Conservation (phyloP, 2,888 invertebrate species). For the Campoplex nolae region DNA sequence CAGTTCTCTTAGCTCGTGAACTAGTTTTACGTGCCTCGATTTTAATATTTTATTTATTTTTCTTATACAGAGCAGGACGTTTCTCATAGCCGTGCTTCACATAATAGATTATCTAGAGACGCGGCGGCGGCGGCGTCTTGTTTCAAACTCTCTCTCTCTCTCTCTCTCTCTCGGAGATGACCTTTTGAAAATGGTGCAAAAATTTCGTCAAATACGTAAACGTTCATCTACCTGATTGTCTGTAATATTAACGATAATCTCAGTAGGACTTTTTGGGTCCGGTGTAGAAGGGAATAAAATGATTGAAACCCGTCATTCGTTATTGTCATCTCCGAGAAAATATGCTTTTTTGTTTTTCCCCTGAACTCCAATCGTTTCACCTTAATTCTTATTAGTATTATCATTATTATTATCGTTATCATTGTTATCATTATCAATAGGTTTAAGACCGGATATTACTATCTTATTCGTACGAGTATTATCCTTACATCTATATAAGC, state of each 20-base stretch:
- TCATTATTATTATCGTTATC: background rate
- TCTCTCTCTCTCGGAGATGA: slow-evolving; percentile 9
- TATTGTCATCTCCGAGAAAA: slow-evolving; percentile 55
- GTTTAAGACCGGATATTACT: slow-evolving; percentile 42
- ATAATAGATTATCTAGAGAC: background rate
- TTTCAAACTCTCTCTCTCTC: background rate
- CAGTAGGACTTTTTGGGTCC: slow-evolving; percentile 1
- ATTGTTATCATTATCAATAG: slow-evolving; percentile 7
- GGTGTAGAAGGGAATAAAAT: slow-evolving; percentile 31
- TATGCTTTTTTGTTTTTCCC: background rate
- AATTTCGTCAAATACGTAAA: slow-evolving; percentile 18
- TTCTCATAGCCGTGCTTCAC: background rate
- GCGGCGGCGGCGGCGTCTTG: no score
- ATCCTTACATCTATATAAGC: slow-evolving; percentile 59
- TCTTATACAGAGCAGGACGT: background rate
- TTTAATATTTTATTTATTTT: background rate
- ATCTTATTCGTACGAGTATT: slow-evolving; percentile 63
- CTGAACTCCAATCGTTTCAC: background rate
- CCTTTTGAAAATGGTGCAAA: slow-evolving; percentile 3
- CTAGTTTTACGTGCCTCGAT: background rate
- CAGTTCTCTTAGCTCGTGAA: background rate
- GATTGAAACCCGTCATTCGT: slow-evolving; percentile 18
- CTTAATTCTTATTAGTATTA: slow-evolving; percentile 40
- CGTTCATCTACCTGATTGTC: slow-evolving; percentile 57
- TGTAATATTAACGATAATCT: slow-evolving; percentile 37